Evolutionary conservation across 92 coral and sea anemone genomes (phyloP).

Genomic region (Blastomussa wellsi): DNA sequence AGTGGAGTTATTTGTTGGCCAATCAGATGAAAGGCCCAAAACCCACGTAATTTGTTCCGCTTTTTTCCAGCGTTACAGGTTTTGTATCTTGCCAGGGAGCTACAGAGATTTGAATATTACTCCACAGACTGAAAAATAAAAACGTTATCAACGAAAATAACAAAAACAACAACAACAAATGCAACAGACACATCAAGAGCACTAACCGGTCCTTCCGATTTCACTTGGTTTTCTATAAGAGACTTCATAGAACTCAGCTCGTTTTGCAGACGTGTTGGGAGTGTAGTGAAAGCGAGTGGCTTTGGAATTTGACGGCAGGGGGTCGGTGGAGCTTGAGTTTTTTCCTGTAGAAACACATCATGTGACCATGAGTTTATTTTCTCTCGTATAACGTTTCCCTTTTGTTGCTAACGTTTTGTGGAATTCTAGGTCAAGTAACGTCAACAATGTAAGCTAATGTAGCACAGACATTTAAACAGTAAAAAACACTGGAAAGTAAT

Average conservation of each 20-base stretch:
- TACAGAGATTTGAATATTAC: too few species aligned
- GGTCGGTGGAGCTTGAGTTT: not conserved
- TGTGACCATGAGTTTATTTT: too few species aligned
- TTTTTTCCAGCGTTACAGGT: not conserved
- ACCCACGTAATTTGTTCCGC: not conserved
- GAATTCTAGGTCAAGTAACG: too few species aligned
- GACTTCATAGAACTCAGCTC: conserved; percentile 31
- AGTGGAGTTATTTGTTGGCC: not conserved
- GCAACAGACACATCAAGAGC: not conserved
- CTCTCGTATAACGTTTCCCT: too few species aligned
- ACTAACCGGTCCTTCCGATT: conserved; percentile 21
- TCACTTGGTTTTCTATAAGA: conserved; percentile 19
- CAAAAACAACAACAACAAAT: not conserved
- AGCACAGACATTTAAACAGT: too few species aligned
- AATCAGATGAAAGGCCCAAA: not conserved
- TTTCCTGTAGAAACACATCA: not conserved
- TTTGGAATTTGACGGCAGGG: conserved; percentile 23
- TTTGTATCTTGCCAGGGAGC: too few species aligned
- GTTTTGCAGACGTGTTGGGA: conserved; percentile 38
- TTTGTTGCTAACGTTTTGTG: too few species aligned
- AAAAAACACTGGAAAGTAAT: too few species aligned
- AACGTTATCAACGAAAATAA: too few species aligned
- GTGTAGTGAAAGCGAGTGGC: conserved; percentile 50
- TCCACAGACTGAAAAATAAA: not conserved
- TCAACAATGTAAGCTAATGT: too few species aligned